Conservation (phyloP, 1,140 invertebrate genomes). For the Heliothis virescens region DNA sequence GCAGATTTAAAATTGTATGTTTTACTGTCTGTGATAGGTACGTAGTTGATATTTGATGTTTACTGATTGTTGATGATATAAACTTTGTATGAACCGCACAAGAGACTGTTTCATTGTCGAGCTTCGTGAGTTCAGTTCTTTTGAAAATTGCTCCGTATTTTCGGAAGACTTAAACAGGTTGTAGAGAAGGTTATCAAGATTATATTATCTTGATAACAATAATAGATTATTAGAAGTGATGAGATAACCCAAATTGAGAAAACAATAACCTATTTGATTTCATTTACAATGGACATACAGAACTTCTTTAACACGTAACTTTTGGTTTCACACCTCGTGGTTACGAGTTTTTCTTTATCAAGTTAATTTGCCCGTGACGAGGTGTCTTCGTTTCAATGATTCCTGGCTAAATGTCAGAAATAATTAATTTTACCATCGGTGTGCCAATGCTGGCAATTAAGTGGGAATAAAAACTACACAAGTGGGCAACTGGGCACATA, state of each 20-base stretch:
- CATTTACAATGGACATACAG: neutral
- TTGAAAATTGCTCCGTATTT: neutral
- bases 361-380: conserved; percentile 24
- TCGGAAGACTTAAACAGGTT: neutral
- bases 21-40: conserved; percentile 1
- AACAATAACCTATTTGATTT: neutral
- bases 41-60: neutral
- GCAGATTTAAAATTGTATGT: conserved; percentile 15
- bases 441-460: neutral
- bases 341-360: conserved; percentile 2
- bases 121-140: neutral
- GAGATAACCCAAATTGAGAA: too few relatives aligned
- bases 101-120: neutral
- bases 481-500: neutral
- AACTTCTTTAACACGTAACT: neutral
- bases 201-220: neutral
- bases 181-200: neutral
- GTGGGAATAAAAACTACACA: conserved; percentile 4
- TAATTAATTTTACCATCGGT: conserved; percentile 36
- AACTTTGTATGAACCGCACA: neutral
- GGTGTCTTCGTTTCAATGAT: conserved; percentile 35
- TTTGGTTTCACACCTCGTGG: conserved; percentile 20
- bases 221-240: too few relatives aligned
- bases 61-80: neutral
- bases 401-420: conserved; percentile 37